phyloP scores from a whole-genome alignment of 64 coral and sea anemone species.

The Catalaphyllia jardinei region DNA sequence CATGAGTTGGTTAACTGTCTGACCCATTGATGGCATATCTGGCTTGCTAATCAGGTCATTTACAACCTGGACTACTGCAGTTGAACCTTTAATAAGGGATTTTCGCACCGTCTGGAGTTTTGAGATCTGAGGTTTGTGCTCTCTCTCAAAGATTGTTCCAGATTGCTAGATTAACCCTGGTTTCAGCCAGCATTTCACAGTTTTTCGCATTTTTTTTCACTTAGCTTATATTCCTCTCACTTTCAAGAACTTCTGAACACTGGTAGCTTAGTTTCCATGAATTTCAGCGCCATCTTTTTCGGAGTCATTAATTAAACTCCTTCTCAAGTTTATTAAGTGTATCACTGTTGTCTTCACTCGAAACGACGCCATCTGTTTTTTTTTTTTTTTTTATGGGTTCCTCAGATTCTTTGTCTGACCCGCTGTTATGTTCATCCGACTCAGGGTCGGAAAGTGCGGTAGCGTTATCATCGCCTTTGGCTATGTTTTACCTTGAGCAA shows the following conservation, averaged over 20 bases:
- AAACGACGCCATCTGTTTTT: not conserved
- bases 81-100: slow-evolving; percentile 43
- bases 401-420: not conserved
- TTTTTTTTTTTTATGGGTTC: slow-evolving; percentile 7
- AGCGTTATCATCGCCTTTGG: slow-evolving; percentile 3
- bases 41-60: slow-evolving; percentile 16
- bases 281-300: slow-evolving; percentile 26
- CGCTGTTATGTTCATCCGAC: not conserved
- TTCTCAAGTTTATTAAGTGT: slow-evolving; percentile 22
- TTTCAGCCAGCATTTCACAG: slow-evolving; percentile 41
- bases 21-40: slow-evolving; percentile 23
- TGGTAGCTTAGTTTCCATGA: slow-evolving; percentile 4
- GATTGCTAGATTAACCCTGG: slow-evolving; percentile 33
- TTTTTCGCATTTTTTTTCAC: slow-evolving; percentile 44
- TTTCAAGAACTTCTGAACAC: slow-evolving; percentile 24
- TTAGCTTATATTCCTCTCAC: slow-evolving; percentile 38
- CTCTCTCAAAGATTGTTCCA: slow-evolving; percentile 56
- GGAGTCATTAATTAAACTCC: not conserved
- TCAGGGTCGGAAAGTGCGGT: not conserved
- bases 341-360: slow-evolving; percentile 9
- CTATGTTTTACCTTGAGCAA: slow-evolving; percentile 14
- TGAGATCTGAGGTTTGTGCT: slow-evolving; percentile 18
- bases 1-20: slow-evolving; percentile 29
- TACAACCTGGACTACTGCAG: slow-evolving; percentile 31
- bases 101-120: slow-evolving; percentile 46